These are phyloP conservation scores for Rhodinocichla rosea DNA, from an alignment of 2,113 vertebrate species.

Conservation along the genomic window DNA sequence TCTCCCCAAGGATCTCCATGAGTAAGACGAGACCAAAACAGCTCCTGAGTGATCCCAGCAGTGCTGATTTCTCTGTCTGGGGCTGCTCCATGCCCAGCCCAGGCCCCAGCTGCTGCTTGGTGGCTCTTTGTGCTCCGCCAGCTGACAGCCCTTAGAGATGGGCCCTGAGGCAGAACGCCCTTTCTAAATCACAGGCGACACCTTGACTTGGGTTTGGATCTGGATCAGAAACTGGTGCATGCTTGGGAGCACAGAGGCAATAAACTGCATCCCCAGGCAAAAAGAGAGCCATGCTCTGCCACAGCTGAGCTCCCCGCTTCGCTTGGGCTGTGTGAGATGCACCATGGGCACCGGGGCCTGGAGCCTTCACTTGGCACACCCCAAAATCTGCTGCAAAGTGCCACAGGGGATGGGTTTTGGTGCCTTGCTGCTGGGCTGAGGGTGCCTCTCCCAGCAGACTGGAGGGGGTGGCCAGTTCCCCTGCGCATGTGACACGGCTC, in stretches of 20 bases:
- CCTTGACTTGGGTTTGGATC: conserved; percentile 18
- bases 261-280: neutral
- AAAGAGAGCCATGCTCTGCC: neutral
- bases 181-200: conserved; percentile 28
- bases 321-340: neutral
- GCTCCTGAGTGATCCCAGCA: neutral
- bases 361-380: neutral
- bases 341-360: neutral
- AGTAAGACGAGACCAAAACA: neutral
- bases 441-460: neutral
- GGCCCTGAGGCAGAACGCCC: neutral
- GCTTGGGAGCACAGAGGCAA: neutral
- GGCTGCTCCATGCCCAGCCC: neutral
- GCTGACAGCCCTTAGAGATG: neutral
- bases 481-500: neutral
- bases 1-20: neutral
- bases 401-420: neutral
- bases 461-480: neutral
- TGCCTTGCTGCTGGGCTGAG: neutral
- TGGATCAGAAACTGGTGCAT: conserved; percentile 11
- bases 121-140: neutral
- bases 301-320: neutral
- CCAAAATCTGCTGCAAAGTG: neutral
- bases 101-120: neutral
- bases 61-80: neutral